Evolutionary conservation across 53 echinoderm and acorn worm species (phyloP).

Genomic region (Pentamera pediparva): DNA sequence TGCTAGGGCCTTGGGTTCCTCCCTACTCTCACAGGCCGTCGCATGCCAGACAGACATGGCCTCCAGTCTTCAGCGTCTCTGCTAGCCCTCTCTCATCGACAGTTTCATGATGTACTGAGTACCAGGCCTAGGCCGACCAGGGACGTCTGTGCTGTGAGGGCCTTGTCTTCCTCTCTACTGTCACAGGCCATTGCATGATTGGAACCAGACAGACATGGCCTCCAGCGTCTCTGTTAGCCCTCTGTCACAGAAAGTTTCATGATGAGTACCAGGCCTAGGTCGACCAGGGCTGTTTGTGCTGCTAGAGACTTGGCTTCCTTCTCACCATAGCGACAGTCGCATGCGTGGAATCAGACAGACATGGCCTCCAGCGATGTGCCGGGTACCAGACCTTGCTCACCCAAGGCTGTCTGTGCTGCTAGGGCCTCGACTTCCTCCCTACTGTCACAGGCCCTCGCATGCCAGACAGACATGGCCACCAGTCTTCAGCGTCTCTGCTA

Average conservation of each 20-base stretch:
- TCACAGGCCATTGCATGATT: slow-evolving; percentile 52
- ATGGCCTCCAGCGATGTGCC: too few species aligned
- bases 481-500: too few species aligned
- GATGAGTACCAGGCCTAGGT: slow-evolving; percentile 76
- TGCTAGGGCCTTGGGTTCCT: slow-evolving; percentile 88
- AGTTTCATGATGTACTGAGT: too few species aligned
- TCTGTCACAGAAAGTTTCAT: too few species aligned
- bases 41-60: too few species aligned
- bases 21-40: slow-evolving; percentile 69
- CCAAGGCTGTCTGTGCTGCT: slow-evolving; percentile 81
- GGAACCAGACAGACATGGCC: too few species aligned
- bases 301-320: slow-evolving; percentile 93
- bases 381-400: slow-evolving; percentile 87
- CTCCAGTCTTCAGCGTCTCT: too few species aligned
- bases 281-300: slow-evolving; percentile 79
- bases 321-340: slow-evolving; percentile 73
- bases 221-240: background rate
- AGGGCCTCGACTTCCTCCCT: slow-evolving; percentile 93
- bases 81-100: slow-evolving; percentile 66
- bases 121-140: slow-evolving; percentile 90
- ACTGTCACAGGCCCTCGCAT: slow-evolving; percentile 69
- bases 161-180: slow-evolving; percentile 95
- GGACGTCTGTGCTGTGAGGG: slow-evolving; percentile 77
- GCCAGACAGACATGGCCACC: too few species aligned
- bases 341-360: too few species aligned